Base-by-base conservation (phyloP, 1,140 invertebrate genomes). In the Andricus grossulariae region DNA sequence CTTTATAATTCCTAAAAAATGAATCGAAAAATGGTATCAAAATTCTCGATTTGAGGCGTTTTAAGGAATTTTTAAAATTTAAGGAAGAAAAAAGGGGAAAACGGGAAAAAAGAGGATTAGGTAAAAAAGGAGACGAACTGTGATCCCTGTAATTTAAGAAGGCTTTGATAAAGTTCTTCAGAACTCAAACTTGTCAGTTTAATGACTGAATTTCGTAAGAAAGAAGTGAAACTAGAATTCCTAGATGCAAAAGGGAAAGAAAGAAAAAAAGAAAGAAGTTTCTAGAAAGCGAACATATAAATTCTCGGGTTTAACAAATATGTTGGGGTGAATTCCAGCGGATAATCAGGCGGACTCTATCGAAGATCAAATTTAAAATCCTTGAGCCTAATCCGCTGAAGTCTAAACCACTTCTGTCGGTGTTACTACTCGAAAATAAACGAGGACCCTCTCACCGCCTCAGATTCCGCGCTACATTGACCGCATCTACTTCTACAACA, bases 331-430 rank as follows among this genome's bases (percentile, higher is more conserved):
- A 66, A 66, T 66, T 66, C 25, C 60, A 66, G 60, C 13, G 60
- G 39, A 66, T 32, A 39, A 66, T 66, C 25, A 66, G 52, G 45
- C 5, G 25, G 25, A 66, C 25, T 45, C 39, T 66, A 66, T 66
- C 60, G 25, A 39, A n/a, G n/a, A 66, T 66, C 25, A 39, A 32
- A 66, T 66, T 66, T 66, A 66, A 66, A 66, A 66, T 25, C 25
- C 39, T 66, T 66, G 39, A 66, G 21, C 15, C 57, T 66, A 66
- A 66, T 66, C 60, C 60, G 60, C 60, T 32, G 39, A 66, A 66
- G 25, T 8, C 25, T 39, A n/a, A 39, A 66, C 60, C 39, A n/a
- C 15, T 25, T 39, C 16, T 39, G 15, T 32, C 15, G 21, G 13
- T 45, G 13, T 66, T 16, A 7, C 60, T 66, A 16, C 15, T 66